A percentile compares a stretch with the other conserved stretches of the same genome.
Conservation (phyloP, 2,113 vertebrate species). For the Oryzias melastigma region DNA sequence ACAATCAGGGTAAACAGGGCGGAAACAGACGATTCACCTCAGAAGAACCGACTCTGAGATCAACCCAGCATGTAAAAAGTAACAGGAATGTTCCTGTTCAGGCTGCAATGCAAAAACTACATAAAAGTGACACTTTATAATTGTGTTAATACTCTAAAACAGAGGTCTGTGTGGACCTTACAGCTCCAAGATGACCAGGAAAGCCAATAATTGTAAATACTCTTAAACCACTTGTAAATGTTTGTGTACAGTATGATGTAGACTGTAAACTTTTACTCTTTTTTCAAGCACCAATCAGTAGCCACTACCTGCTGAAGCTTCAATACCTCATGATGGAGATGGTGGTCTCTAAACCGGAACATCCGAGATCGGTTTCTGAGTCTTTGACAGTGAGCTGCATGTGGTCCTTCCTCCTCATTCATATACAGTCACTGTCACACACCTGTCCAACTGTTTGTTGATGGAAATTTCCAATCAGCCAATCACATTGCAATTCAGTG, state of each 20-base stretch:
- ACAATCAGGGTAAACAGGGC: constrained; percentile 1
- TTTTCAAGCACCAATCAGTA: constrained; percentile 24
- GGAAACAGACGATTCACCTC: background rate
- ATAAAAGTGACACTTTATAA: constrained; percentile 18
- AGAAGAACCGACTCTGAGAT: constrained; percentile 14
- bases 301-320: constrained; percentile 32
- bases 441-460: too few species aligned
- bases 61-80: constrained; percentile 16
- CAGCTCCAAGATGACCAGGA: constrained; percentile 13
- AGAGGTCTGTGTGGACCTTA: constrained; percentile 11
- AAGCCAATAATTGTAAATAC: constrained; percentile 28
- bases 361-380: background rate
- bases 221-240: constrained; percentile 44
- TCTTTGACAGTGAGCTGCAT: background rate
- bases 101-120: constrained; percentile 20
- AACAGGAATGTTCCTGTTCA: constrained; percentile 22
- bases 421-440: background rate
- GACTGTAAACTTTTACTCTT: constrained; percentile 17
- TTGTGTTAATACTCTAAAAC: constrained; percentile 11
- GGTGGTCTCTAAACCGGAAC: background rate
- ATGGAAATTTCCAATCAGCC: too few species aligned
- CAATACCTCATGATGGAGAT: constrained; percentile 30
- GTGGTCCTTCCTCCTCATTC: background rate
- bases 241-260: constrained; percentile 46
- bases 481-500: too few species aligned